Evolutionary conservation across 1,140 invertebrate species (phyloP).

Genomic region (Chironomus striatipennis): DNA sequence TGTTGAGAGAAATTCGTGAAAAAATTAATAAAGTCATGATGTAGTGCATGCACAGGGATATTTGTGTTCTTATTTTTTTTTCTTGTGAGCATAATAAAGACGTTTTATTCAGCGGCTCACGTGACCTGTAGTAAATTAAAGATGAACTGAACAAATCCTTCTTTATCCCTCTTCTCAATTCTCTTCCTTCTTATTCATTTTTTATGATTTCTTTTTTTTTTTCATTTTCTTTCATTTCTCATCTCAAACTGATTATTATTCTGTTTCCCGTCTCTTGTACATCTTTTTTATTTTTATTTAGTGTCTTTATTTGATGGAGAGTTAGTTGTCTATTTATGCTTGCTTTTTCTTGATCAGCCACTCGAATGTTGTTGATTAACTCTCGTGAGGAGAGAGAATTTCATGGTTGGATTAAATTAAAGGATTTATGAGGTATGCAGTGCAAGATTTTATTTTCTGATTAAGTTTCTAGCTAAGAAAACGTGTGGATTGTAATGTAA

Average conservation of each 20-base stretch:
- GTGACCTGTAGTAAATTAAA: conserved; percentile 24
- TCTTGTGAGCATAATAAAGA: conserved; percentile 12
- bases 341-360: not conserved
- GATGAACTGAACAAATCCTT: conserved; percentile 19
- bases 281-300: not conserved
- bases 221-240: not conserved
- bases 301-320: not conserved
- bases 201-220: not conserved
- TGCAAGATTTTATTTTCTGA: not conserved
- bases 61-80: not conserved
- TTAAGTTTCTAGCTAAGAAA: not conserved
- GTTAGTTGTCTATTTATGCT: not conserved
- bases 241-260: conserved; percentile 16
- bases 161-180: not conserved
- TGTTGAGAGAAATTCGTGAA: not conserved
- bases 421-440: conserved; percentile 7
- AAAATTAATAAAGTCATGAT: conserved; percentile 23
- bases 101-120: conserved; percentile 20
- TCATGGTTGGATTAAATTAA: not conserved
- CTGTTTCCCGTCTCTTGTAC: not conserved
- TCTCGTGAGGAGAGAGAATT: not conserved
- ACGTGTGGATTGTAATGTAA: too few relatives aligned
- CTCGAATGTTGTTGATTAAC: not conserved
- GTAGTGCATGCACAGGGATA: conserved; percentile 1
- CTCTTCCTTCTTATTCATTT: not conserved